phyloP scores from a whole-genome alignment of 2,888 invertebrate species.

The Amblyjoppa proteus region DNA sequence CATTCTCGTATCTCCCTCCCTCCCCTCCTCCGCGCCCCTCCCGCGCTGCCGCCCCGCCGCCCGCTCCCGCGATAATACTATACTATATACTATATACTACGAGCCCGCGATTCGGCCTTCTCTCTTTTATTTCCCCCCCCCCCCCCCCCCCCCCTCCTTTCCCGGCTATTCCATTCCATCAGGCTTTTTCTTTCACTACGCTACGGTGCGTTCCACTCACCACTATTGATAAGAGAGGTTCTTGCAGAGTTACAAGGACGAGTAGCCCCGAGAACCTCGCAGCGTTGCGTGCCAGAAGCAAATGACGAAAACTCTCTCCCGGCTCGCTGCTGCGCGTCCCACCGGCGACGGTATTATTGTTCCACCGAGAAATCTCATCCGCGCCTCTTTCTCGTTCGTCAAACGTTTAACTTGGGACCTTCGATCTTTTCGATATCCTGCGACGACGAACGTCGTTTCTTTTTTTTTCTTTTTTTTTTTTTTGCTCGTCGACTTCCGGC shows the following conservation, averaged over 20 bases:
- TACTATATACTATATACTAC: constrained; percentile 31
- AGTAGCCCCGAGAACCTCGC: constrained; percentile 25
- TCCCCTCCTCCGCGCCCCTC: not conserved
- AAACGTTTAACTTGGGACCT: not conserved
- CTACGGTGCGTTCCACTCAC: constrained; percentile 52
- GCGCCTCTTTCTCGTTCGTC: constrained; percentile 6
- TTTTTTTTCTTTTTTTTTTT: no score
- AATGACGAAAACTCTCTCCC: constrained; percentile 29
- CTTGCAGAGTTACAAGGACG: constrained; percentile 26
- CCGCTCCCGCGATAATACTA: constrained; percentile 23
- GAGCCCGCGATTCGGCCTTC: constrained; percentile 29
- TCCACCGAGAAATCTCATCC: constrained; percentile 14
- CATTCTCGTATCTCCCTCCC: constrained; percentile 33
- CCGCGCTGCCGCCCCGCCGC: not conserved
- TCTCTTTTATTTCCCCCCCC: constrained; percentile 43
- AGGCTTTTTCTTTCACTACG: constrained; percentile 28
- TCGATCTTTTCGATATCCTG: not conserved
- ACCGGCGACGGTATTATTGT: constrained; percentile 1
- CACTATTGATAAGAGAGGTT: constrained; percentile 34
- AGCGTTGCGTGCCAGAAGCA: constrained; percentile 27
- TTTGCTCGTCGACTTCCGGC: not conserved
- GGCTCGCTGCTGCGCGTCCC: constrained; percentile 45
- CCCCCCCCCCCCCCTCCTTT: constrained; percentile 6
- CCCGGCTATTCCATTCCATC: constrained; percentile 41
- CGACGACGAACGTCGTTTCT: not conserved